A percentile compares a stretch with the other conserved stretches of the same genome.
Evolutionary conservation across 2,113 vertebrate genomes (phyloP).

Genomic region (Saguinus midas): DNA sequence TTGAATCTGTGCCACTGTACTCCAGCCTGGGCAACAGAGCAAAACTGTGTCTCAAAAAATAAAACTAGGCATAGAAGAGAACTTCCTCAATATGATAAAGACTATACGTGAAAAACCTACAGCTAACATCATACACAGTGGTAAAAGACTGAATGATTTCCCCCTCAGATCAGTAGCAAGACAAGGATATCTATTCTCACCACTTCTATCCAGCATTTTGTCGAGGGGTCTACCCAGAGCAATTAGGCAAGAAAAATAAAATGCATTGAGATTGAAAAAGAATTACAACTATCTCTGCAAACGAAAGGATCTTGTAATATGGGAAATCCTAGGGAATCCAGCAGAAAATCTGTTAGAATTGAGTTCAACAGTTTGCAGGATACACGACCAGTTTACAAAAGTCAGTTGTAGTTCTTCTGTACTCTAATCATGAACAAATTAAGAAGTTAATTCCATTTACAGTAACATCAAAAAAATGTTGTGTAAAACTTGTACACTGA

Average conservation of each 20-base stretch:
- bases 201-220: neutral
- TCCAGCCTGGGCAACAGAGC: too few species aligned
- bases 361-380: neutral
- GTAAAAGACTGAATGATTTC: neutral
- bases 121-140: too few species aligned
- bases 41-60: too few species aligned
- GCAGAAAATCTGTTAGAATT: neutral
- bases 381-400: neutral
- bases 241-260: neutral
- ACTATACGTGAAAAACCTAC: neutral
- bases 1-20: too few species aligned
- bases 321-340: neutral
- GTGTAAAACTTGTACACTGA: neutral
- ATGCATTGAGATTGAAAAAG: neutral
- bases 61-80: neutral
- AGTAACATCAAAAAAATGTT: neutral
- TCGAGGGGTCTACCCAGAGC: neutral
- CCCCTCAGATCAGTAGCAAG: neutral
- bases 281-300: neutral
- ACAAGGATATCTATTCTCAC: neutral
- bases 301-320: neutral
- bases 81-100: neutral
- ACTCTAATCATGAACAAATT: neutral
- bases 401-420: neutral
- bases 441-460: neutral